Evolutionary conservation across 2,797 vertebrate species (phyloP), one percentile per base, ranked within the genome.

Genomic region (Sylvilagus floridanus): DNA sequence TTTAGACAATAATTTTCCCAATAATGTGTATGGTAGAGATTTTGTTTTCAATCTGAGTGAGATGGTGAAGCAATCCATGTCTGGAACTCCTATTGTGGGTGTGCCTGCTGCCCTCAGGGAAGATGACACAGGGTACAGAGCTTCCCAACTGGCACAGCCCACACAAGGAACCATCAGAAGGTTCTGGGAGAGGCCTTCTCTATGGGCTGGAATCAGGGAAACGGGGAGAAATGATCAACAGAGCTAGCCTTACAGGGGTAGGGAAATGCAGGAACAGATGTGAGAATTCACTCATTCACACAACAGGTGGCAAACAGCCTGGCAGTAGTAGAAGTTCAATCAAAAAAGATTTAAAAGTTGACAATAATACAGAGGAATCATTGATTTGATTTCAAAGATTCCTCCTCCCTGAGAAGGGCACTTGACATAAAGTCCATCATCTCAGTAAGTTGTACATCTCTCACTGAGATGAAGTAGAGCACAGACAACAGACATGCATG

Each of bases 331-430:
- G 22, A 63, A 69, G 28, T n/a, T 37, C 35, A 93, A 79, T 86
- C 14, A 35, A 47, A 83, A 88, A 78, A 57, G 26, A 76, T 52
- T 93, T 75, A 90, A 60, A 94, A 66, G 21, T 21, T 90, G 50
- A 95, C 63, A 89, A 35, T 66, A 8, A 71, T 32, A 85, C 7
- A 81, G 88, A 95, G 54, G 37, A 82, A 86, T 28, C 47, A 71
- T 4, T 35, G 35, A 35, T 35, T 72, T 66, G 3, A 76, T 62
- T 42, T 78, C 14, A 68, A 78, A 42, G 52, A 50, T 65, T 72
- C 28, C 22, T 71, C 11, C 14, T 86, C 63, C 89, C 60, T 78
- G 17, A 93, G 69, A 24, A 73, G 50, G 47, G 19, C 8, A 52
- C 63, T 82, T 54, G 73, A 65, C 79, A 92, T 76, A 75, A 93